Percentiles rank a stretch among this genome's conserved stretches.
phyloP scores from a whole-genome alignment of 1,140 invertebrate genomes.

The Monomorium pharaonis region DNA sequence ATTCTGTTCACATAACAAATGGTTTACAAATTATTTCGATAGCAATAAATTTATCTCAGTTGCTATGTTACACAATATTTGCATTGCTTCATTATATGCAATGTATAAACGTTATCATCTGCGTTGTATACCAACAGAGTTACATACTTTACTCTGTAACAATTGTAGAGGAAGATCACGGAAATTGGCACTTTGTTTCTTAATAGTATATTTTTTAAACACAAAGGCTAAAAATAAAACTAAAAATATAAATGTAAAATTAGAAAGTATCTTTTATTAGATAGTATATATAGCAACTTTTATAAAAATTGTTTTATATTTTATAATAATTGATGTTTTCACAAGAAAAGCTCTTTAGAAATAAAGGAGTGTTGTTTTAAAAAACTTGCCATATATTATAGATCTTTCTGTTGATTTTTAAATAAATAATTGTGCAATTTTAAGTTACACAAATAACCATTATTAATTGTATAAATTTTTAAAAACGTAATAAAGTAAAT shows the following conservation, averaged over 20 bases:
- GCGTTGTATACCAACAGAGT: background rate
- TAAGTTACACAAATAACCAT: background rate
- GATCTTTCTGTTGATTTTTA: background rate
- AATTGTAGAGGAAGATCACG: no score
- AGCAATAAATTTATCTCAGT: conserved; percentile 13
- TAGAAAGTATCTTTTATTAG: no score
- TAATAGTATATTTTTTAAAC: no score
- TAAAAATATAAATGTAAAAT: no score
- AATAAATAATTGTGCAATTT: background rate
- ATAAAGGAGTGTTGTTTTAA: no score
- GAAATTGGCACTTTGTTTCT: no score
- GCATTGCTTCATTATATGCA: background rate
- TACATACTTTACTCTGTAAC: background rate
- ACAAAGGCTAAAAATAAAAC: no score
- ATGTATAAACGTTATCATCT: background rate
- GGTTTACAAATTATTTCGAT: conserved; percentile 51
- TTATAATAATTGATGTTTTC: no score
- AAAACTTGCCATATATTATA: no score
- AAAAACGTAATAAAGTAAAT: background rate
- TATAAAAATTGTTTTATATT: no score
- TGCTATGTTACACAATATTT: background rate
- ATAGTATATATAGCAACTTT: no score
- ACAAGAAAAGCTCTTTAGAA: no score
- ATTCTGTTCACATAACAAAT: conserved; percentile 26
- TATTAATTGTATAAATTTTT: background rate